These are phyloP conservation scores for Melanotaenia maccullochi DNA, from an alignment of 2,797 vertebrate genomes.

Conservation along the genomic window DNA sequence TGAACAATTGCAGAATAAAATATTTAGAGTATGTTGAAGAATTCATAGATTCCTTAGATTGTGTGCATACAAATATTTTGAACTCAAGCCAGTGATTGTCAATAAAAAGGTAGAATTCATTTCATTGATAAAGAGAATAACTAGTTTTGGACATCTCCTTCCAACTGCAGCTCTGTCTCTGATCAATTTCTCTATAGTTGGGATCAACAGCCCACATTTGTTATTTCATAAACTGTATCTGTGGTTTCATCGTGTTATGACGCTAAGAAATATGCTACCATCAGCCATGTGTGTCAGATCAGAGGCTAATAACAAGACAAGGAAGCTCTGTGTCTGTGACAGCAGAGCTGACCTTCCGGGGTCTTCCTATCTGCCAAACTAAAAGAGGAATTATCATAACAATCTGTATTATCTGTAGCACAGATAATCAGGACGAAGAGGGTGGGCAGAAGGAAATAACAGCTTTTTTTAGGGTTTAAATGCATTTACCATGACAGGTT, in stretches of 20 bases:
- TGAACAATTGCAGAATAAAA: not conserved
- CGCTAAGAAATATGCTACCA: not conserved
- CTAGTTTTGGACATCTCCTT: slow-evolving; percentile 8
- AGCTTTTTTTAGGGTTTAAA: not conserved
- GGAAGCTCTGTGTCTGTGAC: not conserved
- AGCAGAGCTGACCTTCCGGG: not conserved
- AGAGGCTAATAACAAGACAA: slow-evolving; percentile 8
- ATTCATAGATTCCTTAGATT: not conserved
- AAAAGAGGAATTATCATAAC: slow-evolving; percentile 12
- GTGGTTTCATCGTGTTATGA: not conserved
- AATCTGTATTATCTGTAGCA: slow-evolving; percentile 2
- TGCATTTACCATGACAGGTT: not conserved
- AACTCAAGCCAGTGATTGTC: not conserved
- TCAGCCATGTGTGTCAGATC: slow-evolving; percentile 8
- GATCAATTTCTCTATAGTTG: not conserved
- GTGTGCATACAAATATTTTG: not conserved
- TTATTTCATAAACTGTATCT: not conserved
- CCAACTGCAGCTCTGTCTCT: not conserved
- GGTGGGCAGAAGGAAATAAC: not conserved
- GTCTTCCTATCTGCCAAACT: slow-evolving; percentile 11
- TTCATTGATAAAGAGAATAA: not conserved
- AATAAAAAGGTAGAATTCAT: not conserved
- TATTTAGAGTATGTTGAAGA: not conserved
- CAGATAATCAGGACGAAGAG: slow-evolving; percentile 15
- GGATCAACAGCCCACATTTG: not conserved